A percentile compares a stretch with the other conserved stretches of the same genome.
phyloP scores from a whole-genome alignment of 2,888 invertebrate species.

The Cataglyphis rosenhaueri region DNA sequence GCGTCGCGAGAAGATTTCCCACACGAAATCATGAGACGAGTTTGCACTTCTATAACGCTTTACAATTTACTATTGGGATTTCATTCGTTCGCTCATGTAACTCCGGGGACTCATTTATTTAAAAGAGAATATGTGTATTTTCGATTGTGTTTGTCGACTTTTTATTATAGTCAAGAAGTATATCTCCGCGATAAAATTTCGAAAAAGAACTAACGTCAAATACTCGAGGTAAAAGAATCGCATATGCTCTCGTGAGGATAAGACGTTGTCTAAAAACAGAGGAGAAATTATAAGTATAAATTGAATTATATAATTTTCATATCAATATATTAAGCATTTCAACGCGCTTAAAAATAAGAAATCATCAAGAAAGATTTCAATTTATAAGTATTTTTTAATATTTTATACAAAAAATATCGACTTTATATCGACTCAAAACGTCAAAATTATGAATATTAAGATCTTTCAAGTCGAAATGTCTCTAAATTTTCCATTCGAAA shows the following conservation, averaged over 20 bases:
- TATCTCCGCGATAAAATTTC: not conserved
- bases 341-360: not conserved
- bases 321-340: too few species aligned
- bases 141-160: constrained; percentile 5
- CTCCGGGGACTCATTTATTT: not conserved
- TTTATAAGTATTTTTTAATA: not conserved
- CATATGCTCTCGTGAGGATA: not conserved
- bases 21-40: not conserved
- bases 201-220: not conserved
- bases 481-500: not conserved
- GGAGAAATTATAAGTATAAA: too few species aligned
- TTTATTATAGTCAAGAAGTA: not conserved
- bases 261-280: not conserved
- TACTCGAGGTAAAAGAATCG: not conserved
- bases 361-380: not conserved
- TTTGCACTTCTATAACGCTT: not conserved
- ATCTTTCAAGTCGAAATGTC: too few species aligned
- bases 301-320: too few species aligned
- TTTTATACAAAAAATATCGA: not conserved
- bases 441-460: too few species aligned
- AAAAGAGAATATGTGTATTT: not conserved
- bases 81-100: not conserved
- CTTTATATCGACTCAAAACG: too few species aligned
- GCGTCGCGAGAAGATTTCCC: not conserved
- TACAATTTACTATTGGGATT: constrained; percentile 5